phyloP scores from a whole-genome alignment of 2,888 invertebrate species.

The Bursaphelenchus okinawaensis region DNA sequence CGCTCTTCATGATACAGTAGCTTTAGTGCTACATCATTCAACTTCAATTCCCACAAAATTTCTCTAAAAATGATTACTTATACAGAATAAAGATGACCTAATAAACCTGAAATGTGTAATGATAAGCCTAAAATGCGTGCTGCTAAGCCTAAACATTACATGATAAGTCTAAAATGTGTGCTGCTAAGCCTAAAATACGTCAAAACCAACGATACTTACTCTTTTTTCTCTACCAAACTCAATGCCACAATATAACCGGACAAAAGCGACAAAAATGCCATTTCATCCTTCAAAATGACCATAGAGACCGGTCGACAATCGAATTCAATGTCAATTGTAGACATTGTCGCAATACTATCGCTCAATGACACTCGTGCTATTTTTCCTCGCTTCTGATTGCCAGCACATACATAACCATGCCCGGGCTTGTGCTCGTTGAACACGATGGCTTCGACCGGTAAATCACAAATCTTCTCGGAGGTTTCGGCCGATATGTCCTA shows the following conservation, averaged over 20 bases:
- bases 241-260: slow-evolving; percentile 60
- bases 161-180: too few species aligned
- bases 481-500: neutral
- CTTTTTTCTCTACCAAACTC: slow-evolving; percentile 40
- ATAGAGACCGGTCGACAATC: slow-evolving; percentile 62
- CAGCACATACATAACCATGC: slow-evolving; percentile 31
- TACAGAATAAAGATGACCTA: slow-evolving; percentile 3
- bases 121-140: too few species aligned
- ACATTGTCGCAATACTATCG: slow-evolving; percentile 53
- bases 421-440: slow-evolving; percentile 27
- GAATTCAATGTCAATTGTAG: slow-evolving; percentile 45
- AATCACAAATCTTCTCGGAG: slow-evolving; percentile 32
- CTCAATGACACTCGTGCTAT: slow-evolving; percentile 33
- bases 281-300: slow-evolving; percentile 55
- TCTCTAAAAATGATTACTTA: slow-evolving; percentile 31
- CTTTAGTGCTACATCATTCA: slow-evolving; percentile 61
- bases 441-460: slow-evolving; percentile 33
- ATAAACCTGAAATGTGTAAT: too few species aligned
- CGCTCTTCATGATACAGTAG: slow-evolving; percentile 58
- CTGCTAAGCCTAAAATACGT: neutral
- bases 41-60: slow-evolving; percentile 60
- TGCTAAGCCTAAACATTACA: too few species aligned
- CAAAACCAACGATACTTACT: slow-evolving; percentile 16
- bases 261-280: slow-evolving; percentile 60
- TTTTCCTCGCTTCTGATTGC: slow-evolving; percentile 37